These are phyloP conservation scores for Piscicola geometra DNA, from an alignment of 2,888 invertebrate genomes.

Conservation along the genomic window DNA sequence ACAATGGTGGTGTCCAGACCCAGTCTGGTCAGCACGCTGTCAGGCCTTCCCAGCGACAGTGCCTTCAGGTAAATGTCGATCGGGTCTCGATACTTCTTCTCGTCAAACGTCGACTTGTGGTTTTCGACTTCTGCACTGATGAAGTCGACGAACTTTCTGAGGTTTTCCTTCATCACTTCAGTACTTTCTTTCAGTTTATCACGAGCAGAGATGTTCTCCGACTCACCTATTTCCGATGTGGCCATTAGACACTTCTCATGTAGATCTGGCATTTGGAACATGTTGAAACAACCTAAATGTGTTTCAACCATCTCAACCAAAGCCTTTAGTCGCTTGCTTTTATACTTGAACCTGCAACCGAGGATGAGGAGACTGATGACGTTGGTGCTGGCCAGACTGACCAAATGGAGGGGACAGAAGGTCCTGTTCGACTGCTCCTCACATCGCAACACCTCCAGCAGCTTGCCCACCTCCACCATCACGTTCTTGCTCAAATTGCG, in stretches of 20 bases:
- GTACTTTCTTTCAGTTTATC: background rate
- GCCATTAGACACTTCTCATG: too few species aligned
- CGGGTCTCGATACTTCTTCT: slow-evolving; percentile 7
- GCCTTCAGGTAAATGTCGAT: slow-evolving; percentile 22
- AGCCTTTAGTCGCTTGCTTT: slow-evolving; percentile 8
- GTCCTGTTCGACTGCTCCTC: background rate
- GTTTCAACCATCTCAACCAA: slow-evolving; percentile 3
- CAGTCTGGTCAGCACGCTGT: background rate
- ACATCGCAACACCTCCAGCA: slow-evolving; percentile 5
- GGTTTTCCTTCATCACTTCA: background rate
- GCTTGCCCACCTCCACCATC: slow-evolving; percentile 10
- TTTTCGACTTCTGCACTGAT: slow-evolving; percentile 15
- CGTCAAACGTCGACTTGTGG: slow-evolving; percentile 5
- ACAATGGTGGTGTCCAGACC: slow-evolving; percentile 17
- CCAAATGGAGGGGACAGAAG: background rate
- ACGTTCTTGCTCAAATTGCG: background rate
- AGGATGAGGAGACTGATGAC: slow-evolving; percentile 10
- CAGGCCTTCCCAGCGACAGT: background rate
- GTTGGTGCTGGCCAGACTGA: slow-evolving; percentile 23
- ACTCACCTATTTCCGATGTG: background rate
- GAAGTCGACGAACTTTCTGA: slow-evolving; percentile 3
- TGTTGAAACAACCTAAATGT: slow-evolving; percentile 1
- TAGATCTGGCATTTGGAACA: background rate
- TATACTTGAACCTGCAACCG: slow-evolving; percentile 25
- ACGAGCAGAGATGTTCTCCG: background rate